A percentile compares a stretch with the other conserved stretches of the same genome.
phyloP scores from a whole-genome alignment of 2,113 vertebrate species.

The Lepus timidus region DNA sequence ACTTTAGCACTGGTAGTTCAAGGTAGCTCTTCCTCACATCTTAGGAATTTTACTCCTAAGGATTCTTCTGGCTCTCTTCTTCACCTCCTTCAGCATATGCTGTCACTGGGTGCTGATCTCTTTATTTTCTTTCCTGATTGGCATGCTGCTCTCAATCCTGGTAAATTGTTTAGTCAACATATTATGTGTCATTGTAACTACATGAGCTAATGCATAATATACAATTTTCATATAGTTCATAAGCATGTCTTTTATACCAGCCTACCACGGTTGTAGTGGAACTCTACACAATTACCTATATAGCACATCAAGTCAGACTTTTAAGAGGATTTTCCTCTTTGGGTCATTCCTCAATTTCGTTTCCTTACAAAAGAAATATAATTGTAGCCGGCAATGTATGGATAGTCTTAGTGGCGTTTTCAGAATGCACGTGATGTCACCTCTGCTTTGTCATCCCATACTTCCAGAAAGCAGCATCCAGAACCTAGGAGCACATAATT shows the following conservation, averaged over 20 bases:
- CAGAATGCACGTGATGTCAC: background rate
- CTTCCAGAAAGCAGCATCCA: background rate
- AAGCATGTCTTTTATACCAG: background rate
- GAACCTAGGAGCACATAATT: background rate
- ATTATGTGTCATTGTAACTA: background rate
- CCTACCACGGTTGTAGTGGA: background rate
- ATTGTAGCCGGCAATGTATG: background rate
- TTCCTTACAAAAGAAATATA: background rate
- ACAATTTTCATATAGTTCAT: background rate
- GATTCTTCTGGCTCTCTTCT: background rate
- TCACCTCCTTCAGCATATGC: background rate
- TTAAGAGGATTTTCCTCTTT: background rate
- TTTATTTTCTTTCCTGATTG: background rate
- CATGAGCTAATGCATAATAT: background rate
- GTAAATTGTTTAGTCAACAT: background rate
- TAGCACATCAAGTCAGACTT: background rate
- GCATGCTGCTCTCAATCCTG: background rate
- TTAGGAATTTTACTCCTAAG: background rate
- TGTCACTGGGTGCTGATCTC: accelerated
- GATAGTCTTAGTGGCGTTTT: background rate
- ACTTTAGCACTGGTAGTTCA: background rate
- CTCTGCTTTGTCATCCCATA: background rate
- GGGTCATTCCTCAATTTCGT: background rate
- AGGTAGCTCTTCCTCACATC: background rate
- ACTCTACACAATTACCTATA: background rate